Percentiles rank a stretch among this genome's conserved stretches.
Evolutionary conservation across 2,797 vertebrate genomes (phyloP).

Genomic region (Eospalax fontanierii): DNA sequence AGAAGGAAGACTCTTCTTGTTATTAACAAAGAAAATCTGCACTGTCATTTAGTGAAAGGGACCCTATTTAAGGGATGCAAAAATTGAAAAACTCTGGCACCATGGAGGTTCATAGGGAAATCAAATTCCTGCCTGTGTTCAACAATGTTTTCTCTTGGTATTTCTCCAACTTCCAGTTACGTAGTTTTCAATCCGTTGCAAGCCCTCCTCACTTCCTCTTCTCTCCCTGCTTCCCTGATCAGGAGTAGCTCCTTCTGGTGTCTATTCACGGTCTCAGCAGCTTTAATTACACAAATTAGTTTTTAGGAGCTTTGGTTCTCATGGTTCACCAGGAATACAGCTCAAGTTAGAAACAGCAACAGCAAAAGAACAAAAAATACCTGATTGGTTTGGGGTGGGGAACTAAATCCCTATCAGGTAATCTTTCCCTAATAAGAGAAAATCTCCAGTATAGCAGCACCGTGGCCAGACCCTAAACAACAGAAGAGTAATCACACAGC

Average conservation of each 20-base stretch:
- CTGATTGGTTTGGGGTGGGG: neutral
- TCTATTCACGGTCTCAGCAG: neutral
- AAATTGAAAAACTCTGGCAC: conserved; percentile 6
- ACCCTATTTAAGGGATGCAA: conserved; percentile 3
- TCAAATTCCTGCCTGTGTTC: neutral
- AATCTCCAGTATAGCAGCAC: neutral
- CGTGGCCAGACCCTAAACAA: neutral
- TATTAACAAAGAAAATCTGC: conserved; percentile 43
- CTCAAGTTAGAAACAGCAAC: conserved; percentile 14
- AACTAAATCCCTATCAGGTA: conserved; percentile 25
- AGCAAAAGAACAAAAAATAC: neutral
- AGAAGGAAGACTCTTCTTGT: neutral
- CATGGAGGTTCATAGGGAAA: conserved; percentile 27
- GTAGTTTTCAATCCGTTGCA: conserved; percentile 32
- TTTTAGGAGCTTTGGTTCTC: neutral
- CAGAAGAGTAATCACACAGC: neutral
- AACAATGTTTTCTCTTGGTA: neutral
- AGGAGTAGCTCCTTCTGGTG: neutral
- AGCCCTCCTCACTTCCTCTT: neutral
- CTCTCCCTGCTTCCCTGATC: neutral
- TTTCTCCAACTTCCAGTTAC: neutral
- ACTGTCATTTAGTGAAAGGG: neutral
- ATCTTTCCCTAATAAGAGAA: neutral
- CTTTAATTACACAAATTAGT: neutral
- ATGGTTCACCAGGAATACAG: neutral